A percentile compares a stretch with the other conserved stretches of the same genome.
Evolutionary conservation across 2,113 vertebrate genomes (phyloP).

Genomic region (Otis tarda): DNA sequence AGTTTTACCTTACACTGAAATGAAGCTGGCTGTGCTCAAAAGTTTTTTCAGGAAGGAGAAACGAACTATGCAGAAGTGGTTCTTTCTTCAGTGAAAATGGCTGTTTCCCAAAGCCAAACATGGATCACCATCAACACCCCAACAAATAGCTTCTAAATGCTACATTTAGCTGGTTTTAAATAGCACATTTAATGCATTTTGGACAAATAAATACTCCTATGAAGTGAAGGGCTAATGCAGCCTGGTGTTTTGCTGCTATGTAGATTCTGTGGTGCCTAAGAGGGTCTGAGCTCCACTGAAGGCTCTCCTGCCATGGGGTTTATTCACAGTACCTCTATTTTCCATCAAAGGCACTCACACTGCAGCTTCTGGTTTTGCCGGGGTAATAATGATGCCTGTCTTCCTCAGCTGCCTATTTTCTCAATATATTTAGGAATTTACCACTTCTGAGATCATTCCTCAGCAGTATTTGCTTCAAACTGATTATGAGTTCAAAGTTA

Average conservation of each 20-base stretch:
- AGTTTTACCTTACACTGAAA: not conserved
- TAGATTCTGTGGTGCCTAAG: not conserved
- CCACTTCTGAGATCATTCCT: not conserved
- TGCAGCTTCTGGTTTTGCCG: not conserved
- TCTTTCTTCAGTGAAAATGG: not conserved
- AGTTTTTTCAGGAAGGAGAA: not conserved
- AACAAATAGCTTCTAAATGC: not conserved
- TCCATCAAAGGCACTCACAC: rapidly evolving
- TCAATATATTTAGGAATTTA: not conserved
- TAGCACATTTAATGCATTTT: not conserved
- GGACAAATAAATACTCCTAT: not conserved
- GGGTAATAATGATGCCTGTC: not conserved
- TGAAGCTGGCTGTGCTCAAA: not conserved
- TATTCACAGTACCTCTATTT: not conserved
- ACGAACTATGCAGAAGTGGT: not conserved
- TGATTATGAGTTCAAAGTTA: not conserved
- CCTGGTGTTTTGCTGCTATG: not conserved
- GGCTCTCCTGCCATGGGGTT: not conserved
- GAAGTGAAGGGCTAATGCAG: not conserved
- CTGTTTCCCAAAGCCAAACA: not conserved
- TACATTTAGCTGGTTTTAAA: not conserved
- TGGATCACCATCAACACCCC: not conserved
- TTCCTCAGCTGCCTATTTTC: not conserved
- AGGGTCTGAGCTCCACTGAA: not conserved
- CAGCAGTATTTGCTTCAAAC: not conserved